Conservation (phyloP, 92 coral and sea anemone genomes). For the Porites divaricata region DNA sequence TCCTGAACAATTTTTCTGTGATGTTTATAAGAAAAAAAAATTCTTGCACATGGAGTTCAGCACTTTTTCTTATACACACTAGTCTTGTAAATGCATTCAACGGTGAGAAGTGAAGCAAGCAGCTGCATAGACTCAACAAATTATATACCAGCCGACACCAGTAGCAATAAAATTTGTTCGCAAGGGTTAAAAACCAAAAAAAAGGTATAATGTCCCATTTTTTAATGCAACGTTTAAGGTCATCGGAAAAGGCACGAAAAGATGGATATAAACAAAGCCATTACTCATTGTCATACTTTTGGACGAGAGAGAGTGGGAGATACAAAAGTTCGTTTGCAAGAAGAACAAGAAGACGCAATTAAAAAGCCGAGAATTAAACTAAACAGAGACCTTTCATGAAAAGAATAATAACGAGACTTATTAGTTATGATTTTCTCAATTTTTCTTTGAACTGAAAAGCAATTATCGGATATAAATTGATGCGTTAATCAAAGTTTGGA, state of each 20-base stretch:
- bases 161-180: background rate
- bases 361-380: too few species aligned
- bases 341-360: too few species aligned
- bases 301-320: too few species aligned
- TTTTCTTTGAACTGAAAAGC: background rate
- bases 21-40: background rate
- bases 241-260: too few species aligned
- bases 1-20: background rate
- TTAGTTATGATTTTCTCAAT: background rate
- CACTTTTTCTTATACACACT: background rate
- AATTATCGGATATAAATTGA: background rate
- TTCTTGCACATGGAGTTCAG: background rate
- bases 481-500: background rate
- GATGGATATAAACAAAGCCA: too few species aligned
- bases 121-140: background rate
- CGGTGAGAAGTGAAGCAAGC: background rate
- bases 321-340: too few species aligned
- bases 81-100: background rate
- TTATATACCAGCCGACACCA: conserved; percentile 25
- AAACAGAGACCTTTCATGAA: background rate
- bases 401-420: background rate
- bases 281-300: too few species aligned
- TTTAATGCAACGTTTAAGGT: background rate
- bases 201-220: background rate
- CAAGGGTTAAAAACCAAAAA: background rate